These are phyloP conservation scores for Agrilus cyanescens DNA, from an alignment of 2,888 invertebrate genomes.

Conservation along the genomic window DNA sequence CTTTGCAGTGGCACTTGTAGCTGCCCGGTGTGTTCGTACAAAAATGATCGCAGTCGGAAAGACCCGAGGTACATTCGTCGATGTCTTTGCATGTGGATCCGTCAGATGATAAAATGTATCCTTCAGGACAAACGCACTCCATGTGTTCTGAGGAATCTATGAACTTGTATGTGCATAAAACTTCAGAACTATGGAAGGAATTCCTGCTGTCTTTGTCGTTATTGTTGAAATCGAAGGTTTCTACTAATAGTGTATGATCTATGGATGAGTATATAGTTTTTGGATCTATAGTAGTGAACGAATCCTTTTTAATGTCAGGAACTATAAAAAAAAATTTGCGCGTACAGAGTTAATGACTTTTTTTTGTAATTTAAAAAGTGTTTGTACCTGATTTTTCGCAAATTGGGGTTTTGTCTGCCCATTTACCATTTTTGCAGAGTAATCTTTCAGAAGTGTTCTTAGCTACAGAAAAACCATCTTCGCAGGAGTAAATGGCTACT, in stretches of 20 bases:
- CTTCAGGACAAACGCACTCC: slow-evolving; percentile 34
- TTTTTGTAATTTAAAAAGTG: neutral
- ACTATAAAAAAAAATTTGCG: no score
- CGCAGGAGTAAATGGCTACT: slow-evolving; percentile 45
- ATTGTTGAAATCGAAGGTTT: no score
- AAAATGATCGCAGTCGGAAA: slow-evolving; percentile 33
- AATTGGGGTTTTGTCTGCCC: slow-evolving; percentile 45
- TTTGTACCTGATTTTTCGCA: slow-evolving; percentile 26
- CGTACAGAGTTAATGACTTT: no score
- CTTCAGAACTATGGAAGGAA: no score
- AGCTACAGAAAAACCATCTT: slow-evolving; percentile 39
- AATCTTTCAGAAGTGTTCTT: slow-evolving; percentile 37
- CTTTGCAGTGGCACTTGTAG: slow-evolving; percentile 47
- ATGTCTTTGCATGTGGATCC: slow-evolving; percentile 31
- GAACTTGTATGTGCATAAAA: no score
- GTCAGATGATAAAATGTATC: slow-evolving; percentile 34
- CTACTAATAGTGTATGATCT: no score
- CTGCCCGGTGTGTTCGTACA: slow-evolving; percentile 40
- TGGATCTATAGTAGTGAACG: no score
- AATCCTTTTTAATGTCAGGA: no score
- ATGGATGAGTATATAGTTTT: no score
- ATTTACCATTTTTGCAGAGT: slow-evolving; percentile 43
- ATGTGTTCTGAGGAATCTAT: slow-evolving; percentile 5
- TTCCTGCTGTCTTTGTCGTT: no score
- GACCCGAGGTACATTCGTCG: slow-evolving; percentile 28